phyloP scores from a whole-genome alignment of 2,797 vertebrate genomes.

The Megalops cyprinoides region DNA sequence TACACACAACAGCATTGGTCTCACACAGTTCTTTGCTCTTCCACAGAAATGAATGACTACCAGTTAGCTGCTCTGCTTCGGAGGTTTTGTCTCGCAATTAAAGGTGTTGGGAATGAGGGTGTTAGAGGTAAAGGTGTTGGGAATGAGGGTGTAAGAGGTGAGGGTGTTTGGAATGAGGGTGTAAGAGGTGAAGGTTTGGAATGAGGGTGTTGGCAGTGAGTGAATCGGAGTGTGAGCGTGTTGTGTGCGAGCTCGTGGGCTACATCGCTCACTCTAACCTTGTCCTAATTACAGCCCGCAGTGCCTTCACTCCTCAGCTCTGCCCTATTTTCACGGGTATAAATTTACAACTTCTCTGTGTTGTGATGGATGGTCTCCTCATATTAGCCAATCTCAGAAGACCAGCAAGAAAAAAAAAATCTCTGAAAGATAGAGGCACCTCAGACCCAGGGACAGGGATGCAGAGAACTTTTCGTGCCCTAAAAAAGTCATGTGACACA shows the following conservation, averaged over 20 bases:
- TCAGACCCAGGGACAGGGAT: constrained; percentile 21
- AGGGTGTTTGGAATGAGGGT: too few relatives aligned
- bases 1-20: not conserved
- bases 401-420: constrained; percentile 55
- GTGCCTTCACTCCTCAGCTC: constrained; percentile 63
- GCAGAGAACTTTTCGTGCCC: constrained; percentile 18
- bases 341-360: constrained; percentile 70
- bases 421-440: constrained; percentile 53
- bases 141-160: too few relatives aligned
- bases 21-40: not conserved
- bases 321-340: constrained; percentile 74
- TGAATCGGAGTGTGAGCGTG: not conserved
- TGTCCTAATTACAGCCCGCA: constrained; percentile 76
- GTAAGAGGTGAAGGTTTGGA: not conserved
- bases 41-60: too few relatives aligned
- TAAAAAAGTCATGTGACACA: constrained; percentile 25
- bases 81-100: not conserved
- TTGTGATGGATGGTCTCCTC: constrained; percentile 73
- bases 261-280: constrained; percentile 63
- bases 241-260: not conserved
- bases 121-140: too few relatives aligned
- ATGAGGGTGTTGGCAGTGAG: not conserved
- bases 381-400: constrained; percentile 72
- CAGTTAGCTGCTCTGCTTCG: not conserved
- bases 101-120: not conserved